These are phyloP conservation scores for Andinoacara biseriatus DNA, from an alignment of 2,113 vertebrate genomes.

Conservation along the genomic window DNA sequence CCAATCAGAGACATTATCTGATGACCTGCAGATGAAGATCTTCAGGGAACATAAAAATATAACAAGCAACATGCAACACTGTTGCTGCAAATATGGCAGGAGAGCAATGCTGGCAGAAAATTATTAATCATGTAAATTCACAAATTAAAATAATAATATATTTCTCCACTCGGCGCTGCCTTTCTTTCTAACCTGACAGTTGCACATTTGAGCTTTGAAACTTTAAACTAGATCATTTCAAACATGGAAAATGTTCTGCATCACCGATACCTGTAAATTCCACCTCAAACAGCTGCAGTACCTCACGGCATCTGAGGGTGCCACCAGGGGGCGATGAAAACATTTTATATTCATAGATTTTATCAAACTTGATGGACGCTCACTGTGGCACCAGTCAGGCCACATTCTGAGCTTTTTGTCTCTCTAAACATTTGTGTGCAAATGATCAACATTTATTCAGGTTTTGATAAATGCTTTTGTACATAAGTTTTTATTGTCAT, in stretches of 20 bases:
- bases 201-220: no score
- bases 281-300: not conserved
- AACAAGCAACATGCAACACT: not conserved
- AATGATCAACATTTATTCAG: not conserved
- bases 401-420: no score
- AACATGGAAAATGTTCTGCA: not conserved
- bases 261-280: not conserved
- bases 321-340: not conserved
- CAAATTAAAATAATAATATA: not conserved
- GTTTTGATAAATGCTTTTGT: not conserved
- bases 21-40: not conserved
- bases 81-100: not conserved
- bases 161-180: not conserved
- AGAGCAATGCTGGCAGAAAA: not conserved
- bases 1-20: not conserved
- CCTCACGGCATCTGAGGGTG: not conserved
- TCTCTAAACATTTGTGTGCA: no score
- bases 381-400: no score
- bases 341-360: no score
- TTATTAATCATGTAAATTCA: not conserved
- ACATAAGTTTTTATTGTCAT: rapidly evolving
- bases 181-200: not conserved
- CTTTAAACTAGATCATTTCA: no score
- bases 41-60: not conserved
- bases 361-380: not conserved